Evolutionary conservation across 1,140 invertebrate genomes (phyloP), one percentile per base, ranked within the genome.

Genomic region (Drosophila paulistorum): DNA sequence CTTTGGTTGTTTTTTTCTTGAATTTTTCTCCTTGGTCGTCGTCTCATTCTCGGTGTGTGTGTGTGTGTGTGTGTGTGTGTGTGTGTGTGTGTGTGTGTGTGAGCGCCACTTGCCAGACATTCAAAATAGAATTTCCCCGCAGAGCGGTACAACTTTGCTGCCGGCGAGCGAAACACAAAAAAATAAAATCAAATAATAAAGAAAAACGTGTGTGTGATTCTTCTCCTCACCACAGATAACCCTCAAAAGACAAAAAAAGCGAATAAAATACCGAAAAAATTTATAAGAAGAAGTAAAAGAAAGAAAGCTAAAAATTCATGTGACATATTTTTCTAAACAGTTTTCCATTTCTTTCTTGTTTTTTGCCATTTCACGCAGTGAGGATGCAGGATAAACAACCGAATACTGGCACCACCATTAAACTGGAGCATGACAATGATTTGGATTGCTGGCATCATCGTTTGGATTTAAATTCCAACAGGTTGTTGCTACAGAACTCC

Each of bases 401-500:
- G 35, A 14, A 63, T 33, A 23, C 75, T 67, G 61, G 41, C 14
- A 17, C 67, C 58, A n/a, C 78, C 23, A 90, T 90, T 3, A 90
- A 90, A 14, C 63, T 87, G 45, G 86, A 90, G 61, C 67, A 71
- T n/a, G 74, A 87, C 37, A 60, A 63, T 26, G 61, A 78, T 41
- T 45, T 90, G 17, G 74, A 79, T 14, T 41, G 61, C 20, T 91
- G 90, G 90, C 75, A 70, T 23, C 68, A 78, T 54, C 85, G 78
- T 0, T 17, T 81, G 17, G 85, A 89, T 3, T 59, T 84, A 42
- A 79, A 72, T 23, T 77, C 59, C 37, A 84, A 72, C 7, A 85
- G 79, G 26, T 65, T 92, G 61, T 51, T 92, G 17, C 65, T 92
- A 41, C 90, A 90, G 39, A 79, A 86, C 55, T 92, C 91, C 2